Percentiles rank a stretch among this genome's conserved stretches.
These are phyloP conservation scores for Oscarella lobularis DNA, from an alignment of 37 sponge, comb jelly and placozoan genomes.

Conservation along the genomic window DNA sequence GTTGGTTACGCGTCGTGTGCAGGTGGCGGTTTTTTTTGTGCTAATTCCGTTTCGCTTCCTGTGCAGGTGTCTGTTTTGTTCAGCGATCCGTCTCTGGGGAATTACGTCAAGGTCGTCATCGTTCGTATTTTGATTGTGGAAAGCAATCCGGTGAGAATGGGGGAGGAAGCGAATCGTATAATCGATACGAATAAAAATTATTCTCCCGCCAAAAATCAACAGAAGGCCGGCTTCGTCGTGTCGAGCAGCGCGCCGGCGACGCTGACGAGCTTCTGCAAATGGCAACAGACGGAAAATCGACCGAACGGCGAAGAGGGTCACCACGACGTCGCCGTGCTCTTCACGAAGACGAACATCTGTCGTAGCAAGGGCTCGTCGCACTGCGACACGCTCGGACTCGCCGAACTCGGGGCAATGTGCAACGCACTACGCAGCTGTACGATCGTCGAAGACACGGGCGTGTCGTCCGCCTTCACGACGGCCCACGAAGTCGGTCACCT, in stretches of 20 bases:
- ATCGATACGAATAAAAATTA: too few species aligned
- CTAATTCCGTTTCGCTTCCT: too few species aligned
- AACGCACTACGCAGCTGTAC: constrained; percentile 23
- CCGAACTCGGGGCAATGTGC: constrained; percentile 21
- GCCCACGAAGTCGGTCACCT: constrained; percentile 66
- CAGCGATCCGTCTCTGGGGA: constrained; percentile 19
- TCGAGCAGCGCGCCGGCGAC: background rate
- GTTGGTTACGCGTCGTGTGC: background rate
- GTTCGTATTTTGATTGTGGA: constrained; percentile 28
- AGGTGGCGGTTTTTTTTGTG: too few species aligned
- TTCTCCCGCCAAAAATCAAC: too few species aligned
- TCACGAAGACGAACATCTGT: constrained; percentile 33
- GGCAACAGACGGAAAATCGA: constrained; percentile 2
- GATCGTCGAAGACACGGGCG: constrained; percentile 36
- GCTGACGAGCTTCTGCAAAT: constrained; percentile 20
- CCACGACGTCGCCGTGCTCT: constrained; percentile 34
- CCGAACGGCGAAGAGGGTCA: background rate
- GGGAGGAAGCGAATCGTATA: too few species aligned
- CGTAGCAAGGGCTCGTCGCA: background rate
- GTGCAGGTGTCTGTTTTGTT: constrained; percentile 39
- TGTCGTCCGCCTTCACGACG: constrained; percentile 45
- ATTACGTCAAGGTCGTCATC: constrained; percentile 23
- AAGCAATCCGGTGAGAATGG: constrained; percentile 8
- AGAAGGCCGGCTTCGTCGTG: too few species aligned
- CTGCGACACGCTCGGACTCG: constrained; percentile 30